These are phyloP conservation scores for Eueremaeus valkanovi DNA, from an alignment of 2,888 invertebrate species.

Conservation along the genomic window DNA sequence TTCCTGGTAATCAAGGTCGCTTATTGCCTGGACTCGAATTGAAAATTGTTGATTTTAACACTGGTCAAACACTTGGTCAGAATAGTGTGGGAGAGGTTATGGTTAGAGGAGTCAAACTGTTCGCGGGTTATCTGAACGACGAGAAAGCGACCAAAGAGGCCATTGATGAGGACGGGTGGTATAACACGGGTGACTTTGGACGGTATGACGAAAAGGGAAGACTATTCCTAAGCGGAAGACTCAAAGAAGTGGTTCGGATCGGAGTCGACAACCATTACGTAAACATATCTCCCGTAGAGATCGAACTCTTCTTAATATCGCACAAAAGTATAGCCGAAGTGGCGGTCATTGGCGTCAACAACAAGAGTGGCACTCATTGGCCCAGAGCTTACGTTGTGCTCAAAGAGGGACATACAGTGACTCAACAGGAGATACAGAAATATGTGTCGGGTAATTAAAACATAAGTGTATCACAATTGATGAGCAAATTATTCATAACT, in stretches of 20 bases:
- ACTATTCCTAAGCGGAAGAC: constrained; percentile 13
- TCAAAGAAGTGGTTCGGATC: constrained; percentile 21
- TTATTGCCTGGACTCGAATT: neutral
- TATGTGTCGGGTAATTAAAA: neutral
- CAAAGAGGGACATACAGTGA: neutral
- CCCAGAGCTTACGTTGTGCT: constrained; percentile 21
- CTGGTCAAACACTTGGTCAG: neutral
- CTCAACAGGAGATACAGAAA: neutral
- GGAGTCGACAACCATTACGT: neutral
- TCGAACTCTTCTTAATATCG: constrained; percentile 4
- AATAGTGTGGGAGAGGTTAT: constrained; percentile 14
- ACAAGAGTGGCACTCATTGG: constrained; percentile 6
- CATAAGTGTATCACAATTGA: no score
- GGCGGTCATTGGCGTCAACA: constrained; percentile 33
- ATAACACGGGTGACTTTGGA: constrained; percentile 20
- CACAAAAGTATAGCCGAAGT: constrained; percentile 7
- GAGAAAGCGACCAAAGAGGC: neutral
- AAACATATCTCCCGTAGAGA: constrained; percentile 19
- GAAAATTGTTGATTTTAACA: constrained; percentile 33
- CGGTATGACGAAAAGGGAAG: constrained; percentile 1
- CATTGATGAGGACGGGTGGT: constrained; percentile 3
- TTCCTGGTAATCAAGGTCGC: neutral
- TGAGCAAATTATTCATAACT: no score
- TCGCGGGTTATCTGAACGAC: neutral
- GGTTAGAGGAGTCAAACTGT: neutral